Evolutionary conservation across 2,113 vertebrate genomes (phyloP).

Genomic region (Riparia riparia): DNA sequence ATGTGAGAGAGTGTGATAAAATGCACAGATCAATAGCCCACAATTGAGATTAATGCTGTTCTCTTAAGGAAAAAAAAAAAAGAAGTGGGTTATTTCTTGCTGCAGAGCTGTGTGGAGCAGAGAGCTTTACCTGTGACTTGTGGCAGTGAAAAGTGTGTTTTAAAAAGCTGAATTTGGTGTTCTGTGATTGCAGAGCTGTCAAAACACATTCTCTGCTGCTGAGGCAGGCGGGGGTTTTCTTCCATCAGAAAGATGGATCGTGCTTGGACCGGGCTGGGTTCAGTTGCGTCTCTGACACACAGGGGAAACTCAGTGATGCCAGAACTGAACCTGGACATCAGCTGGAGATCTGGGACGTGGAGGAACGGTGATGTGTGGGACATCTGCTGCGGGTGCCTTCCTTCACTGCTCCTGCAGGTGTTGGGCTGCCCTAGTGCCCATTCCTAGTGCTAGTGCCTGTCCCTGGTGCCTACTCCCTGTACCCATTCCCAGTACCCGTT

Average conservation of each 20-base stretch:
- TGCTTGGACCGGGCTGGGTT: accelerated
- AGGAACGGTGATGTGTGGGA: accelerated
- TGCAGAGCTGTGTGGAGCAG: accelerated
- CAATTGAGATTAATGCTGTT: background rate
- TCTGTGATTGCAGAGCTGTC: accelerated
- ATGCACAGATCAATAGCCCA: background rate
- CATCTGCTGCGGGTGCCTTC: accelerated
- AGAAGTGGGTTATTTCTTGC: accelerated
- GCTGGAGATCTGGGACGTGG: accelerated
- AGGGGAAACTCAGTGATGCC: accelerated
- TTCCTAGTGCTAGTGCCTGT: background rate
- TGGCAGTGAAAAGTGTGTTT: background rate
- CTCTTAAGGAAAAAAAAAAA: background rate
- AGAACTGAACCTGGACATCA: accelerated
- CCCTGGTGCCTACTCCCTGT: accelerated
- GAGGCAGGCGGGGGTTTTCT: background rate
- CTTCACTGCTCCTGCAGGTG: background rate
- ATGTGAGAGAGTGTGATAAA: background rate
- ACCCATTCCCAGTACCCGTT: accelerated
- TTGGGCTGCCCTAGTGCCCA: accelerated
- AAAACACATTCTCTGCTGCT: accelerated
- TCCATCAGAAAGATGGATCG: accelerated
- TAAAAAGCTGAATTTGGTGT: accelerated
- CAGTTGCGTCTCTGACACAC: accelerated
- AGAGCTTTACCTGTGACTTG: background rate